Evolutionary conservation across 2,113 vertebrate species (phyloP), one percentile per base, ranked within the genome.

Genomic region (Rattus rattus): DNA sequence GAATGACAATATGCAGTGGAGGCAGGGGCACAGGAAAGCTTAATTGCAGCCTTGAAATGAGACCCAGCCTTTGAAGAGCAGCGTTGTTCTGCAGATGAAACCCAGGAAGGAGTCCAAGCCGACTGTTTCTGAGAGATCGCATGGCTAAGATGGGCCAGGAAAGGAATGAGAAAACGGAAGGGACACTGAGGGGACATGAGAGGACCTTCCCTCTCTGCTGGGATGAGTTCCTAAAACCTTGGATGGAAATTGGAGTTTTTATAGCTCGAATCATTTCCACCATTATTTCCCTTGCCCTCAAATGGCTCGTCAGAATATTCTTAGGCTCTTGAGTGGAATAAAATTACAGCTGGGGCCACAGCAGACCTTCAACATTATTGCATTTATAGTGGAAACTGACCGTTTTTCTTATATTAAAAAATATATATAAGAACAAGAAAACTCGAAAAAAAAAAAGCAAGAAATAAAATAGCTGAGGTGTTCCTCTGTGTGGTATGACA

Each of bases 181-280:
- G 30, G 67, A 69, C 30, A 16, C 9, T 69, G 67, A 69, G 67
- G 67, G 54, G 36, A 7, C n/a, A 13, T 13, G 14, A 69, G 63
- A 20, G 28, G 59, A 70, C 22, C 19, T 43, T 36, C n/a, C 12
- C 9, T 81, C 67, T n/a, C 67, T 22, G 88, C 10, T 36, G 67
- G 70, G 67, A 93, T 63, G 19, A 43, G 63, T 93, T 93, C 69
- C 91, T 87, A 67, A 80, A 77, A 83, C 86, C 80, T 54, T 26
- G 76, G 67, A 12, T 76, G 84, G 75, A 94, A 94, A 97, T 91
- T 92, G 88, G 85, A 92, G 95, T 73, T 95, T 85, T 97, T 95
- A 95, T 43, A 91, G 73, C 76, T 81, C 43, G 22, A 72, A 77
- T 95, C 47, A 92, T 54, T 79, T 86, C 95, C 87, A 43, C 76